These are phyloP conservation scores for Selene dorsalis DNA, from an alignment of 2,797 vertebrate genomes.

Conservation along the genomic window DNA sequence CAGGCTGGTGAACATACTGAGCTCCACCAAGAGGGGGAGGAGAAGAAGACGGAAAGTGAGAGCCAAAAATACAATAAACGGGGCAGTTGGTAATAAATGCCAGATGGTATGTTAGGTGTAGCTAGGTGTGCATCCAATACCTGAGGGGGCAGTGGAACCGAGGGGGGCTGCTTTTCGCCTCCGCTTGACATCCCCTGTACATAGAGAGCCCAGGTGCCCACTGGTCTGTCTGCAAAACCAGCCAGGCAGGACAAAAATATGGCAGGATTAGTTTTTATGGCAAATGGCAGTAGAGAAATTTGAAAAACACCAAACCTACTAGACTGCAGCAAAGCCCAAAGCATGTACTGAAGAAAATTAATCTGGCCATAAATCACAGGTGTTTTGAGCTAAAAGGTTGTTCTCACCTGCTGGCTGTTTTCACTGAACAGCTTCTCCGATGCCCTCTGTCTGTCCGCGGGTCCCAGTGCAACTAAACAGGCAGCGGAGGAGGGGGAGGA, in stretches of 20 bases:
- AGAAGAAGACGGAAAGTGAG: conserved; percentile 36
- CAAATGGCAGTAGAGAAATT: conserved; percentile 5
- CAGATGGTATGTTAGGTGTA: conserved; percentile 72
- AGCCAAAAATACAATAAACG: conserved; percentile 68
- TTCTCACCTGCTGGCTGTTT: conserved; percentile 94
- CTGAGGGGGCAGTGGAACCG: conserved; percentile 87
- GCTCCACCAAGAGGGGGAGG: conserved; percentile 35
- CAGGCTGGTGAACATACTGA: conserved; percentile 50
- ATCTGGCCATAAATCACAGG: conserved; percentile 25
- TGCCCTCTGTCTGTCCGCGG: conserved; percentile 89
- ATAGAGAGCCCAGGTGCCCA: conserved; percentile 96
- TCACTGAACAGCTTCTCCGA: conserved; percentile 89
- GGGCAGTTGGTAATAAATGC: conserved; percentile 54
- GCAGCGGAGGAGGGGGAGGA: conserved; percentile 2
- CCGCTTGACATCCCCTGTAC: conserved; percentile 97
- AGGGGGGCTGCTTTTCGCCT: conserved; percentile 96
- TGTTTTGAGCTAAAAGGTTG: conserved; percentile 14
- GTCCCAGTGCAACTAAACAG: conserved; percentile 89
- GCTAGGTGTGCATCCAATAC: conserved; percentile 81
- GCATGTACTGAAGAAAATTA: conserved; percentile 1
- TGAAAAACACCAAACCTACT: conserved; percentile 6
- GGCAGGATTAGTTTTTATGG: conserved; percentile 21
- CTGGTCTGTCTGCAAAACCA: conserved; percentile 92
- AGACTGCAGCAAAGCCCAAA: conserved; percentile 22
- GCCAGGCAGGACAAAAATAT: conserved; percentile 49